phyloP scores from a whole-genome alignment of 2,888 invertebrate genomes.

The Ectemnius lituratus region DNA sequence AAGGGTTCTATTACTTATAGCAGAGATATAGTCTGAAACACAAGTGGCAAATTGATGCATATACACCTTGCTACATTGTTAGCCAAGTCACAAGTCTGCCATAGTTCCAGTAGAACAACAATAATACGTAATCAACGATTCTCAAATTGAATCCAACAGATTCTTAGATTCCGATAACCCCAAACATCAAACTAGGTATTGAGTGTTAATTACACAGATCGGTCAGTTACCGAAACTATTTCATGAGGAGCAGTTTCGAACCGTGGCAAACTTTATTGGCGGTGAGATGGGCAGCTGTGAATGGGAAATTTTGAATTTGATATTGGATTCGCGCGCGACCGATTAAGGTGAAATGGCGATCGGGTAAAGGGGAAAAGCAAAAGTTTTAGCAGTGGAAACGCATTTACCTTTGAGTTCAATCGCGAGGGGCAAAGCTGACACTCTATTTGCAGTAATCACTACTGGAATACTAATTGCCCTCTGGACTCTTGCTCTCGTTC shows the following conservation, averaged over 20 bases:
- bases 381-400: constrained; percentile 31
- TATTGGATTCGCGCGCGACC: constrained; percentile 46
- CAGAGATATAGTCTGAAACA: too few species aligned
- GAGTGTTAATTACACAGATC: too few species aligned
- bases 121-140: too few species aligned
- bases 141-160: too few species aligned
- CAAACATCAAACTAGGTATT: too few species aligned
- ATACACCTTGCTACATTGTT: too few species aligned
- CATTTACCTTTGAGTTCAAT: constrained; percentile 34
- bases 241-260: not conserved
- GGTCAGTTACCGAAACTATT: too few species aligned
- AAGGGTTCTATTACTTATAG: too few species aligned
- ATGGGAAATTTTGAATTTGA: constrained; percentile 53
- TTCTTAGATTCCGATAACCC: too few species aligned
- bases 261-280: constrained; percentile 29
- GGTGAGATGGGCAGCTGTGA: constrained; percentile 20
- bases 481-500: not conserved
- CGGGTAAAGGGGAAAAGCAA: constrained; percentile 34
- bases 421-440: constrained; percentile 14
- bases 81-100: too few species aligned
- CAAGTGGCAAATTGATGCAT: too few species aligned
- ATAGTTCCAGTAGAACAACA: too few species aligned
- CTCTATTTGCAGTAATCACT: constrained; percentile 20
- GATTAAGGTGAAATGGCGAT: constrained; percentile 31
- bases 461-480: not conserved